These are phyloP conservation scores for Ophiodon elongatus DNA, from an alignment of 2,113 vertebrate genomes.

Conservation along the genomic window DNA sequence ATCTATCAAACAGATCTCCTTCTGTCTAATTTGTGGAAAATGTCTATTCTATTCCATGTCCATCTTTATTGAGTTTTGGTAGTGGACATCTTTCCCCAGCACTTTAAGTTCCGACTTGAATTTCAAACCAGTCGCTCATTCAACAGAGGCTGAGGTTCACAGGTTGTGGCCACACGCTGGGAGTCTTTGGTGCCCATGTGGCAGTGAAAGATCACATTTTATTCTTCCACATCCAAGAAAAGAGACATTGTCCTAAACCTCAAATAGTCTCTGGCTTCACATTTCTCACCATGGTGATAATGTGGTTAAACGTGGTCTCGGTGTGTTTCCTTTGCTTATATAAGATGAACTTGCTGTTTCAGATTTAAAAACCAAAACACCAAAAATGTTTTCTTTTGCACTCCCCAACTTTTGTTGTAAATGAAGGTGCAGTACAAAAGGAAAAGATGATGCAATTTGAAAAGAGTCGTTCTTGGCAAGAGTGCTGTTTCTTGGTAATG, in stretches of 20 bases:
- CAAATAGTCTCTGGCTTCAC: conserved; percentile 29
- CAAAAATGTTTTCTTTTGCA: background rate
- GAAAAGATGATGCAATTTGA: conserved; percentile 13
- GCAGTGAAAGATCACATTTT: conserved; percentile 48
- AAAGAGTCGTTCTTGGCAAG: background rate
- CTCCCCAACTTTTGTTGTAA: background rate
- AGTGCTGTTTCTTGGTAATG: background rate
- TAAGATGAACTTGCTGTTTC: conserved; percentile 6
- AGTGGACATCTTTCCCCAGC: background rate
- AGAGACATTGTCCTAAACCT: conserved; percentile 45
- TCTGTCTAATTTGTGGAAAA: background rate
- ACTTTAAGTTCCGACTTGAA: conserved; percentile 1
- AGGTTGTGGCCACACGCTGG: conserved; percentile 46
- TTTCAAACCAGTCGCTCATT: conserved; percentile 25
- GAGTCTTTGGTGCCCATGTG: conserved; percentile 24
- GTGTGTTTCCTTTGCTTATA: conserved; percentile 4
- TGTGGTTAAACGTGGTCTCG: conserved; percentile 42
- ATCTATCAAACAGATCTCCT: background rate
- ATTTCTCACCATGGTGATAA: conserved; percentile 68
- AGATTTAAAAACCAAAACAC: background rate
- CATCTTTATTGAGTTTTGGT: background rate
- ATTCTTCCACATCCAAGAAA: conserved; percentile 43
- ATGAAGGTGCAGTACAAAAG: background rate
- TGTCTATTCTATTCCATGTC: background rate
- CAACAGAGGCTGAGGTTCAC: conserved; percentile 25